Percentiles rank a stretch among this genome's conserved stretches.
These are phyloP conservation scores for Erythrocercus mccallii DNA, from an alignment of 2,113 vertebrate genomes.

Conservation along the genomic window DNA sequence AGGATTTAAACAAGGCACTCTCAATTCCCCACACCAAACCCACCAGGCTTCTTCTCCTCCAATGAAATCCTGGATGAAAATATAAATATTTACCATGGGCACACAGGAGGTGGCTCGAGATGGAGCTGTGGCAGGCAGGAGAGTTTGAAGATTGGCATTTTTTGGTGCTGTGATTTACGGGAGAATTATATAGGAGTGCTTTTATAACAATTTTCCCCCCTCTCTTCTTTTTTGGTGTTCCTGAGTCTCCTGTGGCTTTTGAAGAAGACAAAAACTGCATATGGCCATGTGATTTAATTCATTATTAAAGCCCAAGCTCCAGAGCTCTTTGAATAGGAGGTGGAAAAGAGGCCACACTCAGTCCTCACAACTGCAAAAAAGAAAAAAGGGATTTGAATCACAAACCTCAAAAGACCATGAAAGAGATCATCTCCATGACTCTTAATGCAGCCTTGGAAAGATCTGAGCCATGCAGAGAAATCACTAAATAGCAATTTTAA, in stretches of 20 bases:
- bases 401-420: not conserved
- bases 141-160: not conserved
- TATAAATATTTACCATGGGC: not conserved
- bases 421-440: not conserved
- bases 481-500: not conserved
- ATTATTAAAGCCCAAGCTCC: not conserved
- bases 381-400: not conserved
- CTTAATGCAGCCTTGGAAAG: not conserved
- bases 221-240: not conserved
- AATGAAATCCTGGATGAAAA: not conserved
- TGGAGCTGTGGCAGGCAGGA: not conserved
- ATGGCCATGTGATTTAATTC: not conserved
- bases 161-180: not conserved
- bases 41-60: not conserved
- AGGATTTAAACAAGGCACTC: not conserved
- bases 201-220: not conserved
- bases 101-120: not conserved
- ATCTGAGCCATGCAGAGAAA: not conserved
- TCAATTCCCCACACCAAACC: not conserved
- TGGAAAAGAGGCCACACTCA: not conserved
- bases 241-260: not conserved
- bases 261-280: not conserved
- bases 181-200: rapidly evolving
- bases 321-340: not conserved
- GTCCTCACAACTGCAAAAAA: not conserved